Percentiles rank a stretch among this genome's conserved stretches.
These are phyloP conservation scores for Erebia ligea DNA, from an alignment of 2,888 invertebrate genomes.

Conservation along the genomic window DNA sequence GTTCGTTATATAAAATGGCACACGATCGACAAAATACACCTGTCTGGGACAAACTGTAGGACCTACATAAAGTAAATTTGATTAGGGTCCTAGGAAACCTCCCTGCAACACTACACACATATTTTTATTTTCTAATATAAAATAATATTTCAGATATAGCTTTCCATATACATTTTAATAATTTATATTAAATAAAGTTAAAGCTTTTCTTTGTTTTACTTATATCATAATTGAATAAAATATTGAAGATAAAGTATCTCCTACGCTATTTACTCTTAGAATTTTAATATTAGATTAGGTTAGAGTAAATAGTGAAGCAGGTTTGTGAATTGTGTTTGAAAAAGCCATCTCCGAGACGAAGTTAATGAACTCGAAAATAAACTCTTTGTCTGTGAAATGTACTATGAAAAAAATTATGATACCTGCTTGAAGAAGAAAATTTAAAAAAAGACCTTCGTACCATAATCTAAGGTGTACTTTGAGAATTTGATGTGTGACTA, in stretches of 20 bases:
- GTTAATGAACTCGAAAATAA: conserved; percentile 26
- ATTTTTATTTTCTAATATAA: conserved; percentile 1
- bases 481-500: too few relatives aligned
- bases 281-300: conserved; percentile 17
- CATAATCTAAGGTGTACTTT: not conserved
- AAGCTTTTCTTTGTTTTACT: conserved; percentile 7
- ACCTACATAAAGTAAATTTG: conserved; percentile 3
- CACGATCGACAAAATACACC: conserved; percentile 9
- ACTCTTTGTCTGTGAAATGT: conserved; percentile 34
- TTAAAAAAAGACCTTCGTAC: not conserved
- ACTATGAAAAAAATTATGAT: not conserved
- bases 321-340: not conserved
- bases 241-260: not conserved
- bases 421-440: not conserved
- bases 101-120: not conserved
- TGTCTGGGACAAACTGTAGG: not conserved
- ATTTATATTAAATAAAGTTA: not conserved
- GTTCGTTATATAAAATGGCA: not conserved
- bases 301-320: conserved; percentile 3
- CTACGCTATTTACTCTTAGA: not conserved
- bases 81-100: not conserved
- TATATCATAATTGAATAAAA: not conserved
- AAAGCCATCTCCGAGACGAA: conserved; percentile 34
- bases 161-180: not conserved
- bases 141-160: not conserved